Percentiles rank a stretch among this genome's conserved stretches.
These are phyloP conservation scores for Tenodera sinensis DNA, from an alignment of 2,888 invertebrate species.

Conservation along the genomic window DNA sequence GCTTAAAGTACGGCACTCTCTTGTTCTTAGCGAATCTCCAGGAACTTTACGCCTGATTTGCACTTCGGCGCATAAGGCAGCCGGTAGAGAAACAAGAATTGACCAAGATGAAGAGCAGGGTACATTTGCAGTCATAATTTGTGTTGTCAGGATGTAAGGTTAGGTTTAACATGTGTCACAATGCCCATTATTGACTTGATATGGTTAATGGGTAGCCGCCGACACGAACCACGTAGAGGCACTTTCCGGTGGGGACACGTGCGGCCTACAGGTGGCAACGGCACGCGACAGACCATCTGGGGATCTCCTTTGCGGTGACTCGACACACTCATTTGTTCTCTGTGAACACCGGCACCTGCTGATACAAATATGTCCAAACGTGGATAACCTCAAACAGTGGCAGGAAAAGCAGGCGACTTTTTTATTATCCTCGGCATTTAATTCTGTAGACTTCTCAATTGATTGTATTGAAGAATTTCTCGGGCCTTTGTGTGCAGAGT, in stretches of 20 bases:
- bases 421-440: neutral
- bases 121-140: neutral
- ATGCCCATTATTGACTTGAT: neutral
- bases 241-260: neutral
- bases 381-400: neutral
- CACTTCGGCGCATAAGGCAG: neutral
- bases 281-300: neutral
- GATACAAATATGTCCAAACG: neutral
- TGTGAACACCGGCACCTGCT: neutral
- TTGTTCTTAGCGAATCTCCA: too few relatives aligned
- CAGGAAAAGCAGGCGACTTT: neutral
- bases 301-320: neutral
- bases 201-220: neutral
- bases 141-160: neutral
- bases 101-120: neutral
- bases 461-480: too few relatives aligned
- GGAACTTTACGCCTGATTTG: neutral
- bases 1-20: too few relatives aligned
- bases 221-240: neutral
- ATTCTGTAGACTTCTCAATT: too few relatives aligned
- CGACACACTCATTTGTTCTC: neutral
- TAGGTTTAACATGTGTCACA: neutral
- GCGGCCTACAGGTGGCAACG: neutral
- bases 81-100: neutral
- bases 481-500: too few relatives aligned